These are phyloP conservation scores for Hucho hucho DNA, from an alignment of 2,113 vertebrate genomes.

Conservation along the genomic window DNA sequence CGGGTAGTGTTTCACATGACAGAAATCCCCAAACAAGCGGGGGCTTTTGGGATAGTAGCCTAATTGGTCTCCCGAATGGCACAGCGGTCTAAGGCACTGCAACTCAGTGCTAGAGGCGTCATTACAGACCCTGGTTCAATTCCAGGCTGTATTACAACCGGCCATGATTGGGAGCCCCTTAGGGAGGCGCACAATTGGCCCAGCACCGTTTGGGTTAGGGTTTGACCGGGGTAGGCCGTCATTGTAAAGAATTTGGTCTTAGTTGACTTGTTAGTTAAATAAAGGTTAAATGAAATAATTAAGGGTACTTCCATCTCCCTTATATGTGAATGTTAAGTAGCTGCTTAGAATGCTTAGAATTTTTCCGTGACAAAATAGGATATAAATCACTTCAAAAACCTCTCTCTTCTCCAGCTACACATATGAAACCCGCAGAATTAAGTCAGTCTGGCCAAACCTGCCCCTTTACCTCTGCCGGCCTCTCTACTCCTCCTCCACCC, in stretches of 20 bases:
- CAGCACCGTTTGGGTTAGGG: too few relatives aligned
- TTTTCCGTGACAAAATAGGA: not conserved
- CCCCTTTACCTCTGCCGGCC: not conserved
- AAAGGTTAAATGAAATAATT: not conserved
- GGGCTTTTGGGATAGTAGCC: constrained; percentile 1
- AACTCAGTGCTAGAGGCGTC: too few relatives aligned
- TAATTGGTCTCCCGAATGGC: too few relatives aligned
- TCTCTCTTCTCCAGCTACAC: not conserved
- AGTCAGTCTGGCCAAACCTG: not conserved
- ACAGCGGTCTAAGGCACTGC: too few relatives aligned
- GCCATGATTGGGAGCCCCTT: too few relatives aligned
- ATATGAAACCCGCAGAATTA: not conserved
- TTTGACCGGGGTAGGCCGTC: too few relatives aligned
- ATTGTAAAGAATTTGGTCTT: too few relatives aligned
- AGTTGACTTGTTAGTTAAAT: too few relatives aligned
- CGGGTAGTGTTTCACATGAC: not conserved
- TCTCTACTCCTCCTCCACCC: not conserved
- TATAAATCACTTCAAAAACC: not conserved
- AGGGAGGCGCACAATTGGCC: too few relatives aligned
- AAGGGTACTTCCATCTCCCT: constrained; percentile 26
- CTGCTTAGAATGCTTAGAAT: constrained; percentile 11
- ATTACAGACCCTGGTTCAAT: too few relatives aligned
- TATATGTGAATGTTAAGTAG: not conserved
- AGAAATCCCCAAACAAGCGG: not conserved
- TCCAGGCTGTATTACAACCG: too few relatives aligned